Evolutionary conservation across 2,797 vertebrate genomes (phyloP).

Genomic region (Crocidura indochinensis): DNA sequence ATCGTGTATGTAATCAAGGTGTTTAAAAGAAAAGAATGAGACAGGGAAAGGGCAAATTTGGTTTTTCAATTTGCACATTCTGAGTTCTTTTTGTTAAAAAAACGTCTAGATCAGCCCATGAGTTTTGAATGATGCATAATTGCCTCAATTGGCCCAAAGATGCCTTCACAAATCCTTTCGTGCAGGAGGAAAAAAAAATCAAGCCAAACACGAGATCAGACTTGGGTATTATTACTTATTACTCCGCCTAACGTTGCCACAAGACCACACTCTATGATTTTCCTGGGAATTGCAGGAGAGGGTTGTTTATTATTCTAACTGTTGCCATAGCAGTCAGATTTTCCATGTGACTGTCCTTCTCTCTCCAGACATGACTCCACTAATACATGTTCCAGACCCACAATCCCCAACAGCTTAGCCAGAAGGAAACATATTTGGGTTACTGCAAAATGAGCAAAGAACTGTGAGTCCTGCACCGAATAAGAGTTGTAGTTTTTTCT

Average conservation of each 20-base stretch:
- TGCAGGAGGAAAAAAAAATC: background rate
- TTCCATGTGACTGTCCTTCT: conserved; percentile 86
- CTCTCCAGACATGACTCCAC: conserved; percentile 88
- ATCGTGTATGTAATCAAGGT: too few relatives aligned
- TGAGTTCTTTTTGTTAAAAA: conserved; percentile 19
- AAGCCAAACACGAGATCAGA: conserved; percentile 46
- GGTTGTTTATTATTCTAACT: conserved; percentile 84
- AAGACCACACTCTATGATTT: conserved; percentile 67
- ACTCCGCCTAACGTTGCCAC: conserved; percentile 72
- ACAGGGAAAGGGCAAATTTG: background rate
- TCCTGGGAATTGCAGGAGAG: conserved; percentile 68
- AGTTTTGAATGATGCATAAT: conserved; percentile 7
- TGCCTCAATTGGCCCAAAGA: conserved; percentile 35
- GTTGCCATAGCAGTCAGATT: conserved; percentile 89
- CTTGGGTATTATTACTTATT: conserved; percentile 74
- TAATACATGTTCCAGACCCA: conserved; percentile 88
- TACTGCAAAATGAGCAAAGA: conserved; percentile 81
- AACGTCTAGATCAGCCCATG: background rate
- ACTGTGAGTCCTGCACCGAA: conserved; percentile 66
- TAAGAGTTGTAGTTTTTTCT: conserved; percentile 73
- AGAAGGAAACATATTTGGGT: conserved; percentile 80
- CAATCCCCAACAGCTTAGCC: conserved; percentile 83
- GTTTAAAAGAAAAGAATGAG: too few relatives aligned
- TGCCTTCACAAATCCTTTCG: conserved; percentile 59
- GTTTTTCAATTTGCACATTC: conserved; percentile 44